Evolutionary conservation across 2,888 invertebrate species (phyloP), one percentile per base, ranked within the genome.

Genomic region (Agriopis aurantiaria): DNA sequence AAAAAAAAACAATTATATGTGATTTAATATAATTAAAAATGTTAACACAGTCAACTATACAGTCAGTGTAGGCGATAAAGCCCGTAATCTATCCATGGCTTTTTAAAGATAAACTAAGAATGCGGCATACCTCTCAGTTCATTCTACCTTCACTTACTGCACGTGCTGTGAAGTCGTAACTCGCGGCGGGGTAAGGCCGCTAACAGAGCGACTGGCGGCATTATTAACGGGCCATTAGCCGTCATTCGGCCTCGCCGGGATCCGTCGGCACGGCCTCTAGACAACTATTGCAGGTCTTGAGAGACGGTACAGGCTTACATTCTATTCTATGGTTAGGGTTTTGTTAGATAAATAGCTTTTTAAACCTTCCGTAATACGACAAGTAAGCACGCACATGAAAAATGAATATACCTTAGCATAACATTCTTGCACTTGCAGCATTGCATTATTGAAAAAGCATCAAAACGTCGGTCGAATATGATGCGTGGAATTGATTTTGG

Each of bases 151-250:
- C 41, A 52, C 10, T 3, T 41, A 66, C 9, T 57, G 6, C 23
- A 58, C 65, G 69, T 63, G 53, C 41, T 53, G 33, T 9, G 12
- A 52, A 84, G 81, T 86, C 90, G 88, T 91, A 89, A 90, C 84
- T 92, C 88, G 86, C 83, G 83, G 83, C 83, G 82, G 83, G 81
- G 85, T 73, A 82, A 85, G 85, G 85, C 85, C 84, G 88, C 85
- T 88, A 87, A 88, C 87, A 87, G 88, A 87, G 81, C 85, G 86
- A 88, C 88, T 88, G 88, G 85, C 85, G 85, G 86, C 88, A 88
- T 91, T 92, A 91, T 90, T 88, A 91, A 90, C 91, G 89, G 87
- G 75, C 89, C 91, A 92, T 91, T 91, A 91, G 90, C 85, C 86
- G 83, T 85, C 87, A 84, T 88, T 89, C 91, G 87, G 80, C 86